phyloP scores from a whole-genome alignment of 2,797 vertebrate genomes.

The Bovichtus variegatus region DNA sequence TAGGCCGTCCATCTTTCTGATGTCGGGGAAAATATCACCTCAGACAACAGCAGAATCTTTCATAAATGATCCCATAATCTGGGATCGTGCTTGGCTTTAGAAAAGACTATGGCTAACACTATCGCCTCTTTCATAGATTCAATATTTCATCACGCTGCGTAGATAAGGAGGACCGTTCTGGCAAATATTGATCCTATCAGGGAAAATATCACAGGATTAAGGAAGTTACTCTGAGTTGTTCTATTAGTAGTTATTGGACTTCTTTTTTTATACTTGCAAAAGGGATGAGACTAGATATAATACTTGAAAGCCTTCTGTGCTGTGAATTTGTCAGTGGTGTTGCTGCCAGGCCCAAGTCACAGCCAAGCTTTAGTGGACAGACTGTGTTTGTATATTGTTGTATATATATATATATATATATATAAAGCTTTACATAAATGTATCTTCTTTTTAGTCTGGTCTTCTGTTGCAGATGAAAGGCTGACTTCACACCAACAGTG shows the following conservation, averaged over 20 bases:
- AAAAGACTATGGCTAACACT: conserved; percentile 67
- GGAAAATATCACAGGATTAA: conserved; percentile 71
- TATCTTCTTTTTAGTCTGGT: conserved; percentile 3
- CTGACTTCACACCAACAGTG: conserved; percentile 65
- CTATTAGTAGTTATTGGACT: conserved; percentile 69
- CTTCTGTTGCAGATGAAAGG: conserved; percentile 47
- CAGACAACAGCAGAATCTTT: conserved; percentile 63
- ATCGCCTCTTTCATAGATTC: conserved; percentile 61
- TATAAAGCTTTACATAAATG: conserved; percentile 18
- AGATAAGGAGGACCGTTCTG: conserved; percentile 67
- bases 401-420: conserved; percentile 11
- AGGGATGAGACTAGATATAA: conserved; percentile 41
- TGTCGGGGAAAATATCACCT: conserved; percentile 62
- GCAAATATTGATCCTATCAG: conserved; percentile 78
- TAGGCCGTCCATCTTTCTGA: conserved; percentile 54
- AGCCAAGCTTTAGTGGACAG: conserved; percentile 58
- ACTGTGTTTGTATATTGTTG: conserved; percentile 36
- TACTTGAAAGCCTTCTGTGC: conserved; percentile 64
- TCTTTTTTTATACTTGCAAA: conserved; percentile 59
- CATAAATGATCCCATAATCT: conserved; percentile 76
- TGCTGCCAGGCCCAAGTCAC: conserved; percentile 53
- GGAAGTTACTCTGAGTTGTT: conserved; percentile 68
- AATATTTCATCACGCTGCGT: conserved; percentile 65
- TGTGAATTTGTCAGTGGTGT: conserved; percentile 55
- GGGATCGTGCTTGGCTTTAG: conserved; percentile 69